Percentiles rank a stretch among this genome's conserved stretches.
Conservation (phyloP, 2,888 invertebrate species). For the Mongoloraphidia duomilia region DNA sequence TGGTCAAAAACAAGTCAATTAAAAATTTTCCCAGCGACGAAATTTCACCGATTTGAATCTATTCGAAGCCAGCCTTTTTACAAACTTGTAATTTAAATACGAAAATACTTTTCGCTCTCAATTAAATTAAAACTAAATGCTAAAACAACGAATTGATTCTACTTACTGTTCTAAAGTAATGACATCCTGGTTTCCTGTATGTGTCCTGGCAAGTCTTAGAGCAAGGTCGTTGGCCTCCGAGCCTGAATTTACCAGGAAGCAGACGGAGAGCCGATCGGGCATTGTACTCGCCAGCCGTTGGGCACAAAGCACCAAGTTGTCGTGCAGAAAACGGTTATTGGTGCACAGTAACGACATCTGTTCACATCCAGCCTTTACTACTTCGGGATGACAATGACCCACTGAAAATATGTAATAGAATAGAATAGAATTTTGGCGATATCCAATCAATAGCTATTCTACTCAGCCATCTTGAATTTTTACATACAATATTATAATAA, state of each 20-base stretch:
- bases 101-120: background rate
- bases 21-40: too few species aligned
- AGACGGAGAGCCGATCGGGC: slow-evolving; percentile 76
- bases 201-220: slow-evolving; percentile 72
- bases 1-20: too few species aligned
- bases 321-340: slow-evolving; percentile 92
- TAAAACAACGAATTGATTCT: slow-evolving; percentile 1
- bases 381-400: slow-evolving; percentile 93
- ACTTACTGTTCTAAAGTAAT: slow-evolving; percentile 96
- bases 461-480: slow-evolving; percentile 4
- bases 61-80: too few species aligned
- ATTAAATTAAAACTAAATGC: background rate
- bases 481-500: slow-evolving; percentile 1
- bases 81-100: too few species aligned
- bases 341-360: slow-evolving; percentile 90
- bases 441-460: slow-evolving; percentile 5
- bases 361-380: slow-evolving; percentile 76
- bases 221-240: slow-evolving; percentile 99
- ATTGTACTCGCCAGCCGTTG: slow-evolving; percentile 67
- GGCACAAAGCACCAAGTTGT: slow-evolving; percentile 85
- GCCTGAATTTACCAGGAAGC: slow-evolving; percentile 95
- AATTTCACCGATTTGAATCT: too few species aligned
- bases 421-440: background rate
- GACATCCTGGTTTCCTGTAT: slow-evolving; percentile 79
- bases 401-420: slow-evolving; percentile 43